These are phyloP conservation scores for Bergia puertoricense DNA, from an alignment of 92 coral and sea anemone species.

Conservation along the genomic window DNA sequence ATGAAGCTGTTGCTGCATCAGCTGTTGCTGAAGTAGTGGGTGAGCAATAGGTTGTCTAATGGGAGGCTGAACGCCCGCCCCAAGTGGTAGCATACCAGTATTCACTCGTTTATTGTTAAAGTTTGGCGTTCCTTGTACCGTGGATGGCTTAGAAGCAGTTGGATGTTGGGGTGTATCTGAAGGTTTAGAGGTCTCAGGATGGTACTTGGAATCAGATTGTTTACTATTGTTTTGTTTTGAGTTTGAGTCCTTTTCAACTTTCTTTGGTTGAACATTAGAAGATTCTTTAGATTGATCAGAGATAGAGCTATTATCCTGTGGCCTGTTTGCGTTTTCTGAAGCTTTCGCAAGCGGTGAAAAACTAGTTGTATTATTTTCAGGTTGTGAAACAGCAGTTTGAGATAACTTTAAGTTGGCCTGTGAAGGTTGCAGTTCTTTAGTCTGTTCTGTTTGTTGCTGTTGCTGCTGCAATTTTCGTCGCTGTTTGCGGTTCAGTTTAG, in stretches of 20 bases:
- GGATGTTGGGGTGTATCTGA: slow-evolving; percentile 23
- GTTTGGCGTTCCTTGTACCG: slow-evolving; percentile 45
- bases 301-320: slow-evolving; percentile 40
- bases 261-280: slow-evolving; percentile 48
- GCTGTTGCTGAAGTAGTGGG: slow-evolving; percentile 81
- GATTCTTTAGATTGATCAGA: slow-evolving; percentile 40
- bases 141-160: slow-evolving; percentile 41
- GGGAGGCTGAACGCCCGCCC: slow-evolving; percentile 70
- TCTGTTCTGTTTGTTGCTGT: slow-evolving; percentile 66
- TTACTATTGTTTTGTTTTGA: slow-evolving; percentile 36
- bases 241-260: slow-evolving; percentile 37
- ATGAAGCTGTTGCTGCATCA: slow-evolving; percentile 84
- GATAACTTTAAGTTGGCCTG: slow-evolving; percentile 46
- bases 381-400: slow-evolving; percentile 42
- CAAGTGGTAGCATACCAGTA: slow-evolving; percentile 57
- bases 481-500: slow-evolving; percentile 90
- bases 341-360: slow-evolving; percentile 11
- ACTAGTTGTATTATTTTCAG: slow-evolving; percentile 24
- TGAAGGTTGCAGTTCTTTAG: slow-evolving; percentile 40
- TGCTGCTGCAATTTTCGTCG: slow-evolving; percentile 85
- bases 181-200: slow-evolving; percentile 34
- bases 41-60: slow-evolving; percentile 75
- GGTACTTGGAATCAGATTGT: slow-evolving; percentile 39
- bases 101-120: slow-evolving; percentile 47
- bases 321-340: slow-evolving; percentile 19